phyloP scores from a whole-genome alignment of 2,797 vertebrate species.

The Characodon lateralis region DNA sequence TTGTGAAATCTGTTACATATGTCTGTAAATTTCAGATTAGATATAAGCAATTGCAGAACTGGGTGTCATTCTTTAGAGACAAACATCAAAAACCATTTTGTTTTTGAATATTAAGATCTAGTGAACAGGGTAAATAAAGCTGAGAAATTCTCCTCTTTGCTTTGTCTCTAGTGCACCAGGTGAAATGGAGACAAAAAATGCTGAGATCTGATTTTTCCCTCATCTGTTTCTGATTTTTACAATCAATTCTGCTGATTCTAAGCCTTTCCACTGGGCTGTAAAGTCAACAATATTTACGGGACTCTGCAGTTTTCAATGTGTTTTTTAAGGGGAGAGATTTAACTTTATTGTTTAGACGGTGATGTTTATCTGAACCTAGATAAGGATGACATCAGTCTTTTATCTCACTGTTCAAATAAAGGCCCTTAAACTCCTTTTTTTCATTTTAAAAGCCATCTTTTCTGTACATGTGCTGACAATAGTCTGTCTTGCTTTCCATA shows the following conservation, averaged over 20 bases:
- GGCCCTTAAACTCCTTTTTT: slow-evolving; percentile 8
- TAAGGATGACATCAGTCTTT: slow-evolving; percentile 47
- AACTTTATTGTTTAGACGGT: slow-evolving; percentile 53
- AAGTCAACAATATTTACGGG: slow-evolving; percentile 67
- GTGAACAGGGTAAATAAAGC: neutral
- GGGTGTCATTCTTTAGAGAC: neutral
- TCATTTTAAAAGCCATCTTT: neutral
- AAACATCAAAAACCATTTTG: neutral
- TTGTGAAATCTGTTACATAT: neutral
- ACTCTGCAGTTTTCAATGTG: slow-evolving; percentile 27
- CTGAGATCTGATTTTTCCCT: slow-evolving; percentile 13
- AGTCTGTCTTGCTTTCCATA: slow-evolving; percentile 11
- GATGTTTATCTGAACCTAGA: slow-evolving; percentile 57
- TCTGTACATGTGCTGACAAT: slow-evolving; percentile 22
- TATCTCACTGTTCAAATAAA: slow-evolving; percentile 38
- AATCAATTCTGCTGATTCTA: slow-evolving; percentile 26
- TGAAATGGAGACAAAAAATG: slow-evolving; percentile 34
- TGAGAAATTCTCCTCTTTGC: slow-evolving; percentile 1
- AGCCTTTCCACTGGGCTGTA: slow-evolving; percentile 56
- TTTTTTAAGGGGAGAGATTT: slow-evolving; percentile 35
- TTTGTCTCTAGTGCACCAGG: slow-evolving; percentile 33
- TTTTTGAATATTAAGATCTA: neutral
- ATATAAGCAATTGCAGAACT: neutral
- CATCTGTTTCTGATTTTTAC: slow-evolving; percentile 69
- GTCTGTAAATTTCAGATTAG: neutral